A percentile compares a stretch with the other conserved stretches of the same genome.
These are phyloP conservation scores for Pinctada fucata DNA, from an alignment of 2,888 invertebrate genomes.

Conservation along the genomic window DNA sequence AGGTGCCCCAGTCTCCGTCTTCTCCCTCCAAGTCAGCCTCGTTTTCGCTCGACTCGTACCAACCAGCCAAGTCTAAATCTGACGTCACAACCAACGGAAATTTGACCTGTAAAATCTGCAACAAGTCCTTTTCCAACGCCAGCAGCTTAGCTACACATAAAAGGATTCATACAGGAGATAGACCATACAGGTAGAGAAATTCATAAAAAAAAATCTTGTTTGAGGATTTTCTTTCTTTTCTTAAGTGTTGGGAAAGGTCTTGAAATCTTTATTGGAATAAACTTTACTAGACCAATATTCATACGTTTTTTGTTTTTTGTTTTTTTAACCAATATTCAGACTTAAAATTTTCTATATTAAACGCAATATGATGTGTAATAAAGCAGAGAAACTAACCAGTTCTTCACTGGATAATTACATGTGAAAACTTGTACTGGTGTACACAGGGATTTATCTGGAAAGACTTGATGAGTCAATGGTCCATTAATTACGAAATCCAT, in stretches of 20 bases:
- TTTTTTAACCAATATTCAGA: too few species aligned
- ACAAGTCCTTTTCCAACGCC: slow-evolving; percentile 69
- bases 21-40: slow-evolving; percentile 33
- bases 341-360: too few species aligned
- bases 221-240: not conserved
- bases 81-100: slow-evolving; percentile 16
- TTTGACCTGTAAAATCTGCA: slow-evolving; percentile 63
- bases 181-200: slow-evolving; percentile 60
- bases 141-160: slow-evolving; percentile 68
- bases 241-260: not conserved
- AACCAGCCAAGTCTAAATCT: slow-evolving; percentile 30
- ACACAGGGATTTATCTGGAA: too few species aligned
- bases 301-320: too few species aligned
- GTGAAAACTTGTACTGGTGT: too few species aligned
- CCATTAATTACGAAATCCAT: too few species aligned
- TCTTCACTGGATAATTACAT: too few species aligned
- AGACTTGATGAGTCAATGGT: too few species aligned
- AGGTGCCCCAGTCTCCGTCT: slow-evolving; percentile 43
- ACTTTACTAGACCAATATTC: not conserved
- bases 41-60: slow-evolving; percentile 35
- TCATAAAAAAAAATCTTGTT: not conserved
- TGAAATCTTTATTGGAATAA: not conserved
- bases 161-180: slow-evolving; percentile 69
- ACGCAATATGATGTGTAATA: too few species aligned
- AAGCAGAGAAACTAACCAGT: too few species aligned